phyloP scores from a whole-genome alignment of 2,797 vertebrate genomes.

The Etheostoma nigrum region DNA sequence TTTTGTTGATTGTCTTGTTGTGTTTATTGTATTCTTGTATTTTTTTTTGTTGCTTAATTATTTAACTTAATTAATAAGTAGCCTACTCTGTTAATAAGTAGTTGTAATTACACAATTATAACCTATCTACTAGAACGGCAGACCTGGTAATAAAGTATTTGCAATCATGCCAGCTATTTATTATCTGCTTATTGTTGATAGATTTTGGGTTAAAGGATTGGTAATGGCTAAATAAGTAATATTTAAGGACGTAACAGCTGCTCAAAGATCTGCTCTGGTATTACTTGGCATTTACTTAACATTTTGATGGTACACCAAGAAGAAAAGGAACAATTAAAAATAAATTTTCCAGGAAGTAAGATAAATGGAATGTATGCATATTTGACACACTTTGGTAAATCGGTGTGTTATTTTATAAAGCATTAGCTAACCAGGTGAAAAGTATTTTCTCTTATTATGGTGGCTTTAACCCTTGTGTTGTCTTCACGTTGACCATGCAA shows the following conservation, averaged over 20 bases:
- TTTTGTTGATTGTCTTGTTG: too few relatives aligned
- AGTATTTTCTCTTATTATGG: neutral
- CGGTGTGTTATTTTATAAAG: neutral
- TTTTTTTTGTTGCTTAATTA: too few relatives aligned
- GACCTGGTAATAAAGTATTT: too few relatives aligned
- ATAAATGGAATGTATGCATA: neutral
- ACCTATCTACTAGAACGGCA: too few relatives aligned
- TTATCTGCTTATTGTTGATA: too few relatives aligned
- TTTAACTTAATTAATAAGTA: too few relatives aligned
- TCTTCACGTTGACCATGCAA: too few relatives aligned
- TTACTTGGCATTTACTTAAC: conserved; percentile 12
- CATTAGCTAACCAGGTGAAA: neutral
- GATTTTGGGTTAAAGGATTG: too few relatives aligned
- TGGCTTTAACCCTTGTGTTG: neutral
- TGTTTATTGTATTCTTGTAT: too few relatives aligned
- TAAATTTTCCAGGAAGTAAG: neutral
- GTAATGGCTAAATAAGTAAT: neutral
- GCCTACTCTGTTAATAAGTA: too few relatives aligned
- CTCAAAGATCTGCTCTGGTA: neutral
- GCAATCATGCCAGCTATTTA: too few relatives aligned
- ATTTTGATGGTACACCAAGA: conserved; percentile 8
- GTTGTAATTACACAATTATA: too few relatives aligned
- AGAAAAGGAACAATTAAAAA: neutral
- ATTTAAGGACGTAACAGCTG: neutral
- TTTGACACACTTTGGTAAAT: neutral